Evolutionary conservation across 2,888 invertebrate genomes (phyloP), one percentile per base, ranked within the genome.

Genomic region (Nebria brevicollis): DNA sequence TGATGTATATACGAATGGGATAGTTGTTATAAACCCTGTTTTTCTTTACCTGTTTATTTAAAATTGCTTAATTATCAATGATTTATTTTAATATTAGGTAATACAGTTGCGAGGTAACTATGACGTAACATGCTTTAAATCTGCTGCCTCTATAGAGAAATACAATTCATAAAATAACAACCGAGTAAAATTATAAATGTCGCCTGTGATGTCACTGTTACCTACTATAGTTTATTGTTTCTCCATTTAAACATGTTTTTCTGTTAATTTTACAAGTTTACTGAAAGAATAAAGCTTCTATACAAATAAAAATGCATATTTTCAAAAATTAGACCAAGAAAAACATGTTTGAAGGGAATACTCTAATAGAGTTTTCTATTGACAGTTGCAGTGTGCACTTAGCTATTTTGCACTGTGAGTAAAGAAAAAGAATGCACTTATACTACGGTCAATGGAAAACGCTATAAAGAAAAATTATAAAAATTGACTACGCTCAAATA

Each of bases 1-100:
- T 72, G n/a, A 75, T 25, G n/a, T 20, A 75, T 75, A 54, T 75
- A 25, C 34, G 20, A 15, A 75, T 64, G 15, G 54, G 41, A 75
- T 10, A 15, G 15, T 64, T 54, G 54, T 13, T 13, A 54, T 13
- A 54, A 54, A 54, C 54, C 54, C 54, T 54, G 54, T 54, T 54
- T 54, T 54, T 54, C 54, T 54, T 54, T 54, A 54, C 54, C 11
- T 41, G 41, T 43, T 73, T 41, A 20, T 72, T 34, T 72, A 72
- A 73, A 73, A 73, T 73, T 15, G 54, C 54, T 54, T 54, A 54
- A 54, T 54, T 11, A 54, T 54, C 54, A 54, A 54, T 54, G 54
- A 54, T 54, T 54, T 54, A 54, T 54, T 54, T 54, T 11, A 54
- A 54, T 54, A 54, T 54, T 11, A 54, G 54, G 54, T 54, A 54